Percentiles rank a stretch among this genome's conserved stretches.
Conservation (phyloP, 2,113 vertebrate genomes). For the Lanius collurio region DNA sequence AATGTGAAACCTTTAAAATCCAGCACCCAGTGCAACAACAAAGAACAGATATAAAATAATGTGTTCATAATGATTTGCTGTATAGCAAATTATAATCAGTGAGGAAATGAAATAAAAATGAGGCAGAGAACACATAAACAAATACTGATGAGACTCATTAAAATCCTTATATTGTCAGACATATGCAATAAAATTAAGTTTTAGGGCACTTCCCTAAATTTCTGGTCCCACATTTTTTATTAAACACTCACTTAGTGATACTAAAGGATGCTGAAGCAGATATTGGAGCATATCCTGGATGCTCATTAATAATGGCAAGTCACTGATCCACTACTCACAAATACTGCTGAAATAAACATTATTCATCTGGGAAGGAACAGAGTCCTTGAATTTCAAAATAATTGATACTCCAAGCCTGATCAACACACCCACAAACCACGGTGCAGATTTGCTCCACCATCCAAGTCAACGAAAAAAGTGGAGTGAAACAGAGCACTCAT, state of each 20-base stretch:
- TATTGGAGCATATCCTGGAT: neutral
- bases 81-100: neutral
- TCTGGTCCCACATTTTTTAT: neutral
- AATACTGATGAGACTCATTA: slow-evolving; percentile 24
- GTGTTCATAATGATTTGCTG: neutral
- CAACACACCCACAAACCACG: neutral
- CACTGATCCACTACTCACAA: neutral
- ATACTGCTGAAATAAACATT: neutral
- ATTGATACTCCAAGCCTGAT: neutral
- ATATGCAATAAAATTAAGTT: neutral
- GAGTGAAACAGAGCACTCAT: neutral
- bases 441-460: neutral
- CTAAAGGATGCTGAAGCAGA: neutral
- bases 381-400: neutral
- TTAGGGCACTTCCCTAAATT: neutral
- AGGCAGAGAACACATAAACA: neutral
- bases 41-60: slow-evolving; percentile 11
- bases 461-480: neutral
- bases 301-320: neutral
- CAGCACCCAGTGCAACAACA: neutral
- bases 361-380: neutral
- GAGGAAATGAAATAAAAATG: neutral
- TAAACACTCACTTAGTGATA: neutral
- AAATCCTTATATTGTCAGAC: neutral
- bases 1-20: neutral